Evolutionary conservation across 1,140 invertebrate genomes (phyloP).

Genomic region (Pseudomyrmex pallidus): DNA sequence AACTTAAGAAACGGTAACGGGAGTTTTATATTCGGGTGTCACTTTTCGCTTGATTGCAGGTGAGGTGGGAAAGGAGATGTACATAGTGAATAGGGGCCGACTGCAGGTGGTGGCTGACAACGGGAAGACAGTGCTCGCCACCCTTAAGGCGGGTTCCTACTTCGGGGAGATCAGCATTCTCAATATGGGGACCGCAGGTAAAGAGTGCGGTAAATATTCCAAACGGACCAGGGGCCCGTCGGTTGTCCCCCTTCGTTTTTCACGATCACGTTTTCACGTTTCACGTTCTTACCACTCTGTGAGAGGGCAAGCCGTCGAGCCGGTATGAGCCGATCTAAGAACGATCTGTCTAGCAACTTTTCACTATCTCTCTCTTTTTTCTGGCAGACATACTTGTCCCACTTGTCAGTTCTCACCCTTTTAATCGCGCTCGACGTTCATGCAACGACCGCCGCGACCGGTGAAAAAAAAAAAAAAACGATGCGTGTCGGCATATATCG

Average conservation of each 20-base stretch:
- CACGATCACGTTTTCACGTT: constrained; percentile 83
- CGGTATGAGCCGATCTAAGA: constrained; percentile 83
- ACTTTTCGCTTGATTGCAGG: constrained; percentile 87
- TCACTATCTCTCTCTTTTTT: constrained; percentile 58
- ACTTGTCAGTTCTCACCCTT: constrained; percentile 62
- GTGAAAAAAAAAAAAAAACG: background rate
- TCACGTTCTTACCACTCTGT: constrained; percentile 81
- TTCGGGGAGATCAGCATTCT: constrained; percentile 99
- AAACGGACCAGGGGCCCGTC: constrained; percentile 86
- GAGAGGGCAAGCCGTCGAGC: constrained; percentile 81
- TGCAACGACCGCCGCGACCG: constrained; percentile 61
- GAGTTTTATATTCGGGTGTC: background rate
- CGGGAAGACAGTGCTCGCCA: constrained; percentile 98
- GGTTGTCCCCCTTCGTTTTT: constrained; percentile 82
- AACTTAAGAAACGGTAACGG: too few relatives aligned
- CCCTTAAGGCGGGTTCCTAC: constrained; percentile 98
- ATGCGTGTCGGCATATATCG: too few relatives aligned
- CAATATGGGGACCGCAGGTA: constrained; percentile 99
- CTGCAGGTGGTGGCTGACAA: constrained; percentile 99
- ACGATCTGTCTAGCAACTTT: constrained; percentile 75
- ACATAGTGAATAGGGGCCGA: constrained; percentile 98
- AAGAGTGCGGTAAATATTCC: constrained; percentile 96
- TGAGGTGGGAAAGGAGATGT: constrained; percentile 99
- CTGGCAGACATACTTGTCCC: constrained; percentile 58
- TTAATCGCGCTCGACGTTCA: constrained; percentile 57